These are phyloP conservation scores for Staurois parvus DNA, from an alignment of 2,797 vertebrate species.

Conservation along the genomic window DNA sequence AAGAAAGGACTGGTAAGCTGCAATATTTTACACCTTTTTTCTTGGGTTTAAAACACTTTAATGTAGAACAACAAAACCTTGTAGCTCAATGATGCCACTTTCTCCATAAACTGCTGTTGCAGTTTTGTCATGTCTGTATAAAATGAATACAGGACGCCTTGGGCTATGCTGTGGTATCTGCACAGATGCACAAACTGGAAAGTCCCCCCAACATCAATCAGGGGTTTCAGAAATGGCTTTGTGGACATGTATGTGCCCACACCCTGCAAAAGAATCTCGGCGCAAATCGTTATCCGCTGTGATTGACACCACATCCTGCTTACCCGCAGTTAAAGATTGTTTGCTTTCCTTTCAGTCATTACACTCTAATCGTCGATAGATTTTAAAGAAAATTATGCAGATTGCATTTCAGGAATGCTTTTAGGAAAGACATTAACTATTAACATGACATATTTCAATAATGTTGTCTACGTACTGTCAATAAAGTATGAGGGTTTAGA, in stretches of 20 bases:
- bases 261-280: slow-evolving; percentile 28
- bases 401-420: slow-evolving; percentile 48
- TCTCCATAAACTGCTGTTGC: background rate
- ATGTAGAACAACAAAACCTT: no score
- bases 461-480: slow-evolving; percentile 14
- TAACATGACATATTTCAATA: slow-evolving; percentile 30
- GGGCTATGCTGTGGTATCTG: slow-evolving; percentile 8
- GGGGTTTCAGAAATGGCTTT: background rate
- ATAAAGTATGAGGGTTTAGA: slow-evolving; percentile 34
- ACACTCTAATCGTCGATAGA: slow-evolving; percentile 42
- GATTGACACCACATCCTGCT: slow-evolving; percentile 35
- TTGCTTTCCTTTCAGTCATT: slow-evolving; percentile 17
- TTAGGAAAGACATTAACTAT: slow-evolving; percentile 17
- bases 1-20: no score
- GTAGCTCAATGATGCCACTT: background rate
- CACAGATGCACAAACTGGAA: background rate
- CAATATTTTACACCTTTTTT: no score
- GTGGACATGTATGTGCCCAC: slow-evolving; percentile 23
- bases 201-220: background rate
- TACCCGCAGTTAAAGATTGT: slow-evolving; percentile 15
- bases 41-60: no score
- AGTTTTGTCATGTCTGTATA: background rate
- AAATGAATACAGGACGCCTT: background rate
- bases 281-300: slow-evolving; percentile 31
- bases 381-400: slow-evolving; percentile 46